Base-by-base conservation (phyloP, 2,113 vertebrate species). In the Chionodraco myersi region DNA sequence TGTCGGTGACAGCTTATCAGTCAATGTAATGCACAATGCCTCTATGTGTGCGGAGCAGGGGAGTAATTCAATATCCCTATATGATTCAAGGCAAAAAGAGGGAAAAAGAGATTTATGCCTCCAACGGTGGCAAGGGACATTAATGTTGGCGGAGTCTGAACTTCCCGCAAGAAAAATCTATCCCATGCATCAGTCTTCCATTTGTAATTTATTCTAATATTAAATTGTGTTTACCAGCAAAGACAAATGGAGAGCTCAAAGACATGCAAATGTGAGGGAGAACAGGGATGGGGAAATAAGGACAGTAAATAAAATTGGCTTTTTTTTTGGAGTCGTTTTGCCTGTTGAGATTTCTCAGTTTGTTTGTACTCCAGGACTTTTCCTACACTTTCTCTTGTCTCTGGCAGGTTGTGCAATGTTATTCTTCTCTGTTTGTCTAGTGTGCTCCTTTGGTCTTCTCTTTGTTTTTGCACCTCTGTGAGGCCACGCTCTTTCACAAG, bases 31-130 rank as follows among this genome's bases (percentile, higher is more conserved):
- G 91, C 94, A 96, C 90, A 94, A 94, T 92, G 92, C 95, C 90
- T 93, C 86, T 73, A 90, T 93, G 92, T 94, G 93, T 86, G 91
- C 65, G 52, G 88, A 93, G 92, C 92, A 92, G 91, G 87, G 82
- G 93, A 93, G 92, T 95, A 94, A 96, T 95, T 95, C 95, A 95
- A 96, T 96, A 96, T 96, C 96, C 93, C 94, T 94, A 93, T 94
- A 95, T 95, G 94, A 96, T 96, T 95, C 81, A 72, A 94, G 92
- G 92, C 94, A 93, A 94, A 92, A 95, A 94, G 89, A 91, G 84
- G 91, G 89, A 90, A 93, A 91, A 89, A 77, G 91, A 95, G 91
- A 94, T 95, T 94, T 94, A 95, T 95, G 91, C 93, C 84, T 92
- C 88, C 80, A 82, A 89, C 77, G 73, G 86, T 83, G 92, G 87